Percentiles rank a stretch among this genome's conserved stretches.
Evolutionary conservation across 2,888 invertebrate genomes (phyloP).

Genomic region (Emmelina monodactyla): DNA sequence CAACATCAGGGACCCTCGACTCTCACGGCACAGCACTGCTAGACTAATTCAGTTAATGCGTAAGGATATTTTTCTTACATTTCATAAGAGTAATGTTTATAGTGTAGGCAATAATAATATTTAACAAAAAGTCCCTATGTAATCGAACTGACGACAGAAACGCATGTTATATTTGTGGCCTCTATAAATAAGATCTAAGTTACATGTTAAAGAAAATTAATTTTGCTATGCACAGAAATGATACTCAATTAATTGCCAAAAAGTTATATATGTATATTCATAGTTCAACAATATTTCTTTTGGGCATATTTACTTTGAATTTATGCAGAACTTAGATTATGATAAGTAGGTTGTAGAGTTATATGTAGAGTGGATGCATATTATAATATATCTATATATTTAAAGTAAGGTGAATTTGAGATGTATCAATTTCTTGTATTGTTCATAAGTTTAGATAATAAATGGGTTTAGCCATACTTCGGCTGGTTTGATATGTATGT

Average conservation of each 20-base stretch:
- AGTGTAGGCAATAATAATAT: conserved; percentile 58
- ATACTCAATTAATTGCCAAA: conserved; percentile 70
- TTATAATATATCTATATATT: conserved; percentile 62
- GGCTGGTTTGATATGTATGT: conserved; percentile 68
- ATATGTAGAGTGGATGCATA: conserved; percentile 65
- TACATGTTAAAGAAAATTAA: conserved; percentile 65
- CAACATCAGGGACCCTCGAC: conserved; percentile 21
- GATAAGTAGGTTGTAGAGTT: conserved; percentile 64
- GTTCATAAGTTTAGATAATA: conserved; percentile 67
- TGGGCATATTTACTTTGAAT: conserved; percentile 67
- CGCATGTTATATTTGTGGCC: conserved; percentile 67
- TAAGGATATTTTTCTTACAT: conserved; percentile 65
- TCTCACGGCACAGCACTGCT: conserved; percentile 62
- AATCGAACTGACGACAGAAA: conserved; percentile 66
- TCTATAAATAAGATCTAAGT: conserved; percentile 66
- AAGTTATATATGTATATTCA: conserved; percentile 66
- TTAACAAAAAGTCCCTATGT: conserved; percentile 65
- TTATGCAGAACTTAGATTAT: conserved; percentile 66
- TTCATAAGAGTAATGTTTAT: conserved; percentile 60
- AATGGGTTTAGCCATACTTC: conserved; percentile 67
- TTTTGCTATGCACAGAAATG: conserved; percentile 68
- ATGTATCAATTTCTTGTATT: conserved; percentile 67
- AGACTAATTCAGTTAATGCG: conserved; percentile 61
- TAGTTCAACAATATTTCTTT: conserved; percentile 67
- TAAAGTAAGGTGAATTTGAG: conserved; percentile 64